Conservation (phyloP, 2,797 vertebrate genomes). For the Mus spretus region DNA sequence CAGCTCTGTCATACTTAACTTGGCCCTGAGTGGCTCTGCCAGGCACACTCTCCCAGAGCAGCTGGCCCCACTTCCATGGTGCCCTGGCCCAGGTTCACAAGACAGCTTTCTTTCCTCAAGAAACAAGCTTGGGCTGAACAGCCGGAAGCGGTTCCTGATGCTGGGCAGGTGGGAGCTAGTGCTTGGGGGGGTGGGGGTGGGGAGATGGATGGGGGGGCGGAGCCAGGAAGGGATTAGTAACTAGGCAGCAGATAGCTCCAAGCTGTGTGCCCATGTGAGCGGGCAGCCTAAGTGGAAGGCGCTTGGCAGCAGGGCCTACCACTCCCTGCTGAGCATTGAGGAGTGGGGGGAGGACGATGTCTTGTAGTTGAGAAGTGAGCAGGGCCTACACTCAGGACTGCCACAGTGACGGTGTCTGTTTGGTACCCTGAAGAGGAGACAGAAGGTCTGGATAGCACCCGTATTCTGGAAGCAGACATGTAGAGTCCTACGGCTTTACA, state of each 20-base stretch:
- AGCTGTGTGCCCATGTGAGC: constrained; percentile 64
- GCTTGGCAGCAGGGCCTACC: constrained; percentile 67
- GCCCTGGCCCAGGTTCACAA: constrained; percentile 57
- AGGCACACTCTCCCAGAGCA: constrained; percentile 63
- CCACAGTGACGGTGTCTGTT: constrained; percentile 48
- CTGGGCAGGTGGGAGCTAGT: constrained; percentile 78
- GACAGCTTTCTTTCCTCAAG: constrained; percentile 74
- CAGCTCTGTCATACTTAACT: not conserved
- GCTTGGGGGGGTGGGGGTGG: not conserved
- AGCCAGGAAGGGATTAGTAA: constrained; percentile 86
- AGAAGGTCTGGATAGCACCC: constrained; percentile 55
- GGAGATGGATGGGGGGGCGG: not conserved
- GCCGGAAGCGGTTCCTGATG: constrained; percentile 67
- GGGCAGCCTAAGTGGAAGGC: constrained; percentile 55
- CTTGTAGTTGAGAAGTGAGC: not conserved
- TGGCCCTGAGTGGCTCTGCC: not conserved
- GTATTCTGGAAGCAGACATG: not conserved
- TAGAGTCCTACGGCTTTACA: not conserved
- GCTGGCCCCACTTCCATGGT: constrained; percentile 70
- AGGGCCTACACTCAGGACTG: not conserved
- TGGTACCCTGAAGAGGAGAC: constrained; percentile 21
- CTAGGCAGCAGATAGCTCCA: constrained; percentile 78
- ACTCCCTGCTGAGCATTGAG: constrained; percentile 53
- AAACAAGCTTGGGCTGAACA: constrained; percentile 65
- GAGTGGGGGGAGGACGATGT: not conserved